Base-by-base conservation (phyloP, 2,888 invertebrate species). In the Cremastinae sp. region DNA sequence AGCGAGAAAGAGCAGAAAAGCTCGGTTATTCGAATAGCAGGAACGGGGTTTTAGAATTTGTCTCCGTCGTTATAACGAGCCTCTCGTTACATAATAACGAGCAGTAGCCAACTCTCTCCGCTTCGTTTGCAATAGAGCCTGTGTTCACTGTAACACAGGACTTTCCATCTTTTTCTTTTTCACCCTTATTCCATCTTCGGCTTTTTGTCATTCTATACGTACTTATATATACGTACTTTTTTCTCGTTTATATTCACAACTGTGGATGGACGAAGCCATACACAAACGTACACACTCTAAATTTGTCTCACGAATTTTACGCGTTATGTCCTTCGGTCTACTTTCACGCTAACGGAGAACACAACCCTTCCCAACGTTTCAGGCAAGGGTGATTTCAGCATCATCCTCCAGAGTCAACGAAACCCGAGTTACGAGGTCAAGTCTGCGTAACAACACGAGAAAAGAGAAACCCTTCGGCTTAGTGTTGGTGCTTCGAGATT, bases 11-110 rank as follows among this genome's bases (percentile, higher is more conserved):
- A 66, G 53, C 22, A 75, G 36, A 62, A 62, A 49, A 38, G 73
- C 74, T 65, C 56, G 77, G 70, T 66, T 77, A 61, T 56, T 54
- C 61, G 45, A 43, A 79, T 80, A 79, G 81, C 64, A 69, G 54
- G 56, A 49, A 53, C 65, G 74, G 78, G 82, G 83, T 85, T 86
- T 86, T 84, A 84, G 84, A 85, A 87, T 86, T 86, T 86, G 86
- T 88, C 85, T 84, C 85, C 85, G 85, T 85, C 86, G 86, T 87
- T 87, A 88, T 87, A 88, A 87, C 87, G 88, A 88, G 88, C 85
- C 84, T 84, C 87, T 87, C 86, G 87, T 88, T 87, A 87, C 85
- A 87, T 85, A 87, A 87, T 88, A 88, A 88, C 88, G 87, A 87
- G 88, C 84, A 79, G 79, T 69, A 76, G 74, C 53, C 61, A 80